Evolutionary conservation across 2,113 vertebrate genomes (phyloP).

Genomic region (Syngnathus typhle): DNA sequence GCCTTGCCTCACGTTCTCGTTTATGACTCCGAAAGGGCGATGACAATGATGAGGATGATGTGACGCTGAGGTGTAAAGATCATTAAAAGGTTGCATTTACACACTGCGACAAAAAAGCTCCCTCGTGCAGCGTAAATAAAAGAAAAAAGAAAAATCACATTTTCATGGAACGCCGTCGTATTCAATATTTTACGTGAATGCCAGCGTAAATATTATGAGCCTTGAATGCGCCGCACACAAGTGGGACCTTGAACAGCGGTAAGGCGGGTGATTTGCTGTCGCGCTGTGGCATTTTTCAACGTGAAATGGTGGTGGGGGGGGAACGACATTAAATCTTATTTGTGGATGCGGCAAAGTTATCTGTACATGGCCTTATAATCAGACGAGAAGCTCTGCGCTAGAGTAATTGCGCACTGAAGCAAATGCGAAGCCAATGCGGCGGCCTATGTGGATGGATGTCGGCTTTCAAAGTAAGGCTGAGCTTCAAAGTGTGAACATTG

Average conservation of each 20-base stretch:
- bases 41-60: conserved; percentile 7
- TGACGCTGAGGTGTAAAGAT: conserved; percentile 12
- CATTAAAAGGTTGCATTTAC: conserved; percentile 28
- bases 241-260: not conserved
- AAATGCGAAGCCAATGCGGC: not conserved
- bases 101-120: conserved; percentile 9
- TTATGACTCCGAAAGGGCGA: conserved; percentile 31
- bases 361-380: not conserved
- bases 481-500: not conserved
- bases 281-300: not conserved
- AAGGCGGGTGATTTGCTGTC: not conserved
- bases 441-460: not conserved
- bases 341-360: not conserved
- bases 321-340: not conserved
- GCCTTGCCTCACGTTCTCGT: conserved; percentile 38
- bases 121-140: not conserved
- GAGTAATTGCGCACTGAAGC: not conserved
- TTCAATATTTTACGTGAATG: not conserved
- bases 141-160: not conserved
- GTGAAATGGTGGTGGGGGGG: not conserved
- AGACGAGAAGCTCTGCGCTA: not conserved
- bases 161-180: not conserved
- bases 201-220: conserved; percentile 1
- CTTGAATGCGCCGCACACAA: not conserved
- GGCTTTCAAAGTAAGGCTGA: not conserved